Evolutionary conservation across 64 coral and sea anemone genomes (phyloP).

Genomic region (Exaiptasia diaphana): DNA sequence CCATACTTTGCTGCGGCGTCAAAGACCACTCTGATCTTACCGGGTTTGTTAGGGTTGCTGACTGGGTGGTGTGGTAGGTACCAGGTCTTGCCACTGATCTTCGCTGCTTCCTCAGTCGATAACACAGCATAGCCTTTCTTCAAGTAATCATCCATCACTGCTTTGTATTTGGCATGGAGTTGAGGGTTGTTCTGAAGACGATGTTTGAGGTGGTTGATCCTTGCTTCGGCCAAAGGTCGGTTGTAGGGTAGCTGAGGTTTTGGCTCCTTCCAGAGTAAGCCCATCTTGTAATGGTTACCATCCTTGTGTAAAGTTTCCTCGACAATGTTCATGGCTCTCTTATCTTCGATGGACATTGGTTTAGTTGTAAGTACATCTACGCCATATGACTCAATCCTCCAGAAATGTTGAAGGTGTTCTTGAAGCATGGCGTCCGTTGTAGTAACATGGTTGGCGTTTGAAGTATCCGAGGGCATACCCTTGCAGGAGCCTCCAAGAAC

Average conservation of each 20-base stretch:
- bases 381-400: slow-evolving; percentile 28
- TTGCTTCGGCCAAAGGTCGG: slow-evolving; percentile 16
- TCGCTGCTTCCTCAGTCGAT: background rate
- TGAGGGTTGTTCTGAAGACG: slow-evolving; percentile 10
- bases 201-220: slow-evolving; percentile 22
- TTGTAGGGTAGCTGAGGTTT: slow-evolving; percentile 40
- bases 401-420: background rate
- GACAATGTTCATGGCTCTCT: background rate
- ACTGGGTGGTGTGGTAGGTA: background rate
- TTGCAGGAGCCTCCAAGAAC: slow-evolving; percentile 6
- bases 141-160: slow-evolving; percentile 35
- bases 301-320: background rate
- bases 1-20: background rate
- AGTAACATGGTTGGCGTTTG: background rate
- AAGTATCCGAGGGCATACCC: background rate
- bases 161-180: slow-evolving; percentile 16
- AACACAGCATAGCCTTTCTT: slow-evolving; percentile 14
- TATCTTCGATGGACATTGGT: slow-evolving; percentile 30
- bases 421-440: background rate
- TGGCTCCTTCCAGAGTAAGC: slow-evolving; percentile 9
- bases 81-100: background rate
- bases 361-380: background rate
- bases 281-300: slow-evolving; percentile 38
- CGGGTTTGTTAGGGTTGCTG: background rate
- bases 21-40: background rate